Evolutionary conservation across 2,113 vertebrate genomes (phyloP), one percentile per base, ranked within the genome.

Genomic region (Odocoileus hemionus): DNA sequence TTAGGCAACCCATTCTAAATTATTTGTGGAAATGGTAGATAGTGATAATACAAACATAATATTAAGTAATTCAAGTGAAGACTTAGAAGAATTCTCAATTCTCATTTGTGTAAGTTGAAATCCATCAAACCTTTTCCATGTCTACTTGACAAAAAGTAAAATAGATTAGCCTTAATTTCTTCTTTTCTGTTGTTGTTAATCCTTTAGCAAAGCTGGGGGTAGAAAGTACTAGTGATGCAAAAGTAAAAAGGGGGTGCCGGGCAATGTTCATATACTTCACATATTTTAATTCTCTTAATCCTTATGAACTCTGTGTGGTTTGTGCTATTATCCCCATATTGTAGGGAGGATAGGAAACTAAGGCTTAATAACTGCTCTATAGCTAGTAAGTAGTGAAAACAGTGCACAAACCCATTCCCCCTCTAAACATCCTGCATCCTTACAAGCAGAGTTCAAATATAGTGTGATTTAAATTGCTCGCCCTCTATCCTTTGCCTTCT

Each of bases 81-180:
- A 78, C 50, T 47, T 43, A 54, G 92, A 74, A 21, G 76, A 95
- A 16, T 80, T 55, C 57, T 79, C 45, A 78, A n/a, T 57, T 92
- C 85, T 90, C 30, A 61, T 92, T 94, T 93, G 36, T 93, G 93
- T 93, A 79, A 45, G n/a, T 87, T 90, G 58, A 97, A 96, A 97
- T 86, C 91, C 76, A 80, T 93, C 86, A 95, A 54, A 78, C n/a
- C 43, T 96, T 97, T 93, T 91, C 67, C 88, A 94, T 11, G 52
- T 78, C 36, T 60, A 54, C 96, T 67, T 67, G 54, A 95, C 43
- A 85, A 91, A 58, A 92, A 94, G 74, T 74, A 76, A 96, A 91
- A 82, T 17, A 86, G 26, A 78, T 89, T 61, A 85, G 9, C 19
- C 28, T 93, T 96, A 28, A 76, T 89, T 83, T 91, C 23, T 11